A percentile compares a stretch with the other conserved stretches of the same genome.
These are phyloP conservation scores for Gephyroberyx darwinii DNA, from an alignment of 2,797 vertebrate species.

Conservation along the genomic window DNA sequence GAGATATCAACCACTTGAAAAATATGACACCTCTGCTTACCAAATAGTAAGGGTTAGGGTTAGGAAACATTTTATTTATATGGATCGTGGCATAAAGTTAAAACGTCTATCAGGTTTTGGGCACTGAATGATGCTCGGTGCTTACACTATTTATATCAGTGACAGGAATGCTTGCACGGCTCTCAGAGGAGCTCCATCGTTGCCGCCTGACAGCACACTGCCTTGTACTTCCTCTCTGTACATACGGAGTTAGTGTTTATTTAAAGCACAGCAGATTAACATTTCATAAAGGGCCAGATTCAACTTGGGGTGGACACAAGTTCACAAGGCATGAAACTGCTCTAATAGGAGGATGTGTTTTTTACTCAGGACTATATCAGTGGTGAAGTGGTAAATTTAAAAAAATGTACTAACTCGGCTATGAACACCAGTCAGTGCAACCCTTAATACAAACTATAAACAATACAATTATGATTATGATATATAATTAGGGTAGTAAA, in stretches of 20 bases:
- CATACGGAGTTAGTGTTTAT: constrained; percentile 83
- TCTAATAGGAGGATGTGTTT: constrained; percentile 11
- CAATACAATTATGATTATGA: not conserved
- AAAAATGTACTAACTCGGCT: constrained; percentile 14
- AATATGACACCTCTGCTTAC: not conserved
- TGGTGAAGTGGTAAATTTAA: constrained; percentile 46
- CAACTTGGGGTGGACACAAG: constrained; percentile 73
- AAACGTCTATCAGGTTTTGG: constrained; percentile 51
- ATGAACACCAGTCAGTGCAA: constrained; percentile 18
- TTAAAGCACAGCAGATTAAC: constrained; percentile 87
- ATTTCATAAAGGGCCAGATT: constrained; percentile 87
- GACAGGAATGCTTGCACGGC: constrained; percentile 81
- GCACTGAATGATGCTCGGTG: constrained; percentile 79
- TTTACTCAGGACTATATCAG: constrained; percentile 25
- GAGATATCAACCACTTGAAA: not conserved
- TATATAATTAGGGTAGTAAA: not conserved
- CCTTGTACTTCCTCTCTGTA: constrained; percentile 79
- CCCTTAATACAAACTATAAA: not conserved
- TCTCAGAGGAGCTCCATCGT: constrained; percentile 82
- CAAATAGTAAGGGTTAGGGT: not conserved
- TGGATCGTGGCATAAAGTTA: no score
- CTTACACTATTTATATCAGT: constrained; percentile 88
- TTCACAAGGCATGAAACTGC: constrained; percentile 70
- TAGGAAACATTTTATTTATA: constrained; percentile 2
- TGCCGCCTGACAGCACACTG: constrained; percentile 83